Conservation (phyloP, 2,888 invertebrate species). For the Dryobota labecula region DNA sequence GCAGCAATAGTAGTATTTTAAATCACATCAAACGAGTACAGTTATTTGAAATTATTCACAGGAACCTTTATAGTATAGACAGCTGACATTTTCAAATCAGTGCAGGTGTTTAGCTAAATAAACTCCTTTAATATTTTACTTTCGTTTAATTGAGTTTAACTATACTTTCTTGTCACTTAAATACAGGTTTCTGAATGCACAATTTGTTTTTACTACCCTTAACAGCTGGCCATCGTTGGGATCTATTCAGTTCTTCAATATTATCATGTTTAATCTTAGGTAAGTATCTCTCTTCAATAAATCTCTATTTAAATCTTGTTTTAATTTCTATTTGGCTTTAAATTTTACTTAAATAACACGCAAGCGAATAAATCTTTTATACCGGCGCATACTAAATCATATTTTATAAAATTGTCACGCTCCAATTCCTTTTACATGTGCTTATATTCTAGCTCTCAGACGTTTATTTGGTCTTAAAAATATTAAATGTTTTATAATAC, state of each 20-base stretch:
- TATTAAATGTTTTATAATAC: not conserved
- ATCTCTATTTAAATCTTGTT: not conserved
- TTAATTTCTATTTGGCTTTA: conserved; percentile 3
- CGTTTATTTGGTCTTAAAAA: conserved; percentile 7
- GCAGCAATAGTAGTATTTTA: not conserved
- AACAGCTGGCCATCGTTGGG: not conserved
- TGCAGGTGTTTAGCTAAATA: not conserved
- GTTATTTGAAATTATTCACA: not conserved
- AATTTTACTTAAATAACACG: conserved; percentile 25
- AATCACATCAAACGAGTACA: too few species aligned
- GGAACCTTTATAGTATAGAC: not conserved
- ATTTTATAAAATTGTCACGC: conserved; percentile 19
- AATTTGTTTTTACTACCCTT: not conserved
- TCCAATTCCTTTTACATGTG: not conserved
- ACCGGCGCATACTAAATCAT: not conserved
- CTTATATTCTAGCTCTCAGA: not conserved
- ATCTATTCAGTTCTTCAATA: not conserved
- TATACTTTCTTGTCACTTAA: not conserved
- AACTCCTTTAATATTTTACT: not conserved
- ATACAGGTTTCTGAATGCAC: not conserved
- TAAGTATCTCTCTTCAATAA: not conserved
- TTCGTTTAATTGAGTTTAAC: not conserved
- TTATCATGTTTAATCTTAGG: not conserved
- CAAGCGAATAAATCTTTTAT: conserved; percentile 14
- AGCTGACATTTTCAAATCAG: not conserved